Conservation (phyloP, 2,113 vertebrate species). For the Burhinus oedicnemus region DNA sequence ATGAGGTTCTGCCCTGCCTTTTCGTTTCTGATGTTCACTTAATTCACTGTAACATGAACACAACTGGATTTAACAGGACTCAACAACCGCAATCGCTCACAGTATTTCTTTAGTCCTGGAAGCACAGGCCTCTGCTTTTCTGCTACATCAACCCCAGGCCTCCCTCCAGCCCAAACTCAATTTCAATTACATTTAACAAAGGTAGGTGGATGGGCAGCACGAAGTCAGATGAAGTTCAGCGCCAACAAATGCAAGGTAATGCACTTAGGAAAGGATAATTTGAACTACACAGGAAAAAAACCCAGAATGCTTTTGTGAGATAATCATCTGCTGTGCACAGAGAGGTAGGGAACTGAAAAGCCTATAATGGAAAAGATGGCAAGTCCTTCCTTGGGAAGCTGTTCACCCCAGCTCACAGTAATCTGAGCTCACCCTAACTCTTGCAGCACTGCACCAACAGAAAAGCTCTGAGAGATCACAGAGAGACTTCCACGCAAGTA, state of each 20-base stretch:
- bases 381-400: slow-evolving; percentile 41
- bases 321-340: slow-evolving; percentile 57
- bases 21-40: background rate
- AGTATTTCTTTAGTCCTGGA: background rate
- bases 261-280: slow-evolving; percentile 59
- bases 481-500: background rate
- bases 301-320: slow-evolving; percentile 23
- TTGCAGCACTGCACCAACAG: background rate
- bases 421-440: background rate
- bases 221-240: slow-evolving; percentile 50
- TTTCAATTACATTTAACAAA: slow-evolving; percentile 47
- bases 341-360: slow-evolving; percentile 27
- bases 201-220: slow-evolving; percentile 18
- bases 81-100: background rate
- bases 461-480: background rate
- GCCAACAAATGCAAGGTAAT: slow-evolving; percentile 58
- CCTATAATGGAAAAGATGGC: slow-evolving; percentile 6
- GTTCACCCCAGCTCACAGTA: background rate
- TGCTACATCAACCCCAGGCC: slow-evolving; percentile 3
- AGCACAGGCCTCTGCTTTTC: slow-evolving; percentile 28
- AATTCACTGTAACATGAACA: background rate
- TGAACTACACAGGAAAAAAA: background rate
- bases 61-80: slow-evolving; percentile 27
- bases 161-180: slow-evolving; percentile 29
- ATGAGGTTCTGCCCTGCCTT: background rate